Conservation (phyloP, 64 coral and sea anemone genomes). For the Trachythela sp. region DNA sequence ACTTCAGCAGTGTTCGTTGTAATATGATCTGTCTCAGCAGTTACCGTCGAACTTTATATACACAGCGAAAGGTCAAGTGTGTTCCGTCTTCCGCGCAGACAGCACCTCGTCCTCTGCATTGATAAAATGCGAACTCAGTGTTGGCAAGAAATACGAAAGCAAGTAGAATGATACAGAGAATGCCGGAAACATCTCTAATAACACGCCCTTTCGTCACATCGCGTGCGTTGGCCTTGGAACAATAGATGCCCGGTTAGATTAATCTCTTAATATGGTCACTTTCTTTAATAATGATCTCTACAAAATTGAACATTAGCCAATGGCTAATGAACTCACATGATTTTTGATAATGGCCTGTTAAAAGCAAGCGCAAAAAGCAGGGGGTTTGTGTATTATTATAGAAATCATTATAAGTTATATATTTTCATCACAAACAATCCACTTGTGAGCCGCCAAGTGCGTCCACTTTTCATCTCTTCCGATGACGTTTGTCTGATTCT, state of each 20-base stretch:
- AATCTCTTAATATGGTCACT: background rate
- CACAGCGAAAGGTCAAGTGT: background rate
- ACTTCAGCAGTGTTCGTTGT: background rate
- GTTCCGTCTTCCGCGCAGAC: background rate
- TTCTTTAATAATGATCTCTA: background rate
- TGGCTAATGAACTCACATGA: background rate
- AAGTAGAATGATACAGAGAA: background rate
- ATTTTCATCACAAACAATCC: background rate
- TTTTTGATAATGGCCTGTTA: background rate
- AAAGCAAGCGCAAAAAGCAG: background rate
- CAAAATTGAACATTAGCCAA: background rate
- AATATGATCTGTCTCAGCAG: background rate
- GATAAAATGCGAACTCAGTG: background rate
- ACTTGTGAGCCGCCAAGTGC: background rate
- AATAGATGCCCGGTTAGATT: background rate
- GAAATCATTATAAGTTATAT: background rate
- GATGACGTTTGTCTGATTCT: background rate
- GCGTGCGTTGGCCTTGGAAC: background rate
- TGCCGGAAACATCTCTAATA: background rate
- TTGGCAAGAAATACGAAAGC: background rate
- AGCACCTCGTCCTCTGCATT: background rate
- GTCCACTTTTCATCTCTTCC: background rate
- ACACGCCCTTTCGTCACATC: background rate
- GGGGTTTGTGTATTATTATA: background rate
- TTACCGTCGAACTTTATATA: background rate